Evolutionary conservation across 2,113 vertebrate genomes (phyloP), one percentile per base, ranked within the genome.

Genomic region (Carettochelys insculpta): DNA sequence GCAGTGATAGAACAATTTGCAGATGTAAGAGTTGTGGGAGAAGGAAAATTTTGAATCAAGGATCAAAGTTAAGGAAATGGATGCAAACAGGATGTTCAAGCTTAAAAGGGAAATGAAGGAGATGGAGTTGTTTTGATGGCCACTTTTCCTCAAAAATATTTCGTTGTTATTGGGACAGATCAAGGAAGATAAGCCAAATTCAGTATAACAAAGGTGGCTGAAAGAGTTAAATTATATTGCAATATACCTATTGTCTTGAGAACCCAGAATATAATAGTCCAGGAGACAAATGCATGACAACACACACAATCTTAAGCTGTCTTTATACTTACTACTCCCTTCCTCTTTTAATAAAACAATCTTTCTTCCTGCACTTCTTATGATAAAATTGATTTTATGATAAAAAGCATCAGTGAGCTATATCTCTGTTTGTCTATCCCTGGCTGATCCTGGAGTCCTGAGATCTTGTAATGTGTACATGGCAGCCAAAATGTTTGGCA

Each of bases 301-400:
- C 34, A n/a, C 54, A 68, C n/a, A 7, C 3, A 65, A 2, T 48
- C 58, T 50, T 80, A 91, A 51, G 19, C 11, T 0, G 0, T 20
- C 53, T 73, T 31, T 85, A 2, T 76, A 80, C n/a, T 19, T 87
- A 79, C 2, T 77, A 77, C 20, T 92, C 73, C 58, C 47, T 41
- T 85, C 4, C 50, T 84, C 5, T 31, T 90, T 87, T 48, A 83
- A 2, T 3, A 2, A 6, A 5, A 19, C 5, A 41, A 12, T 50
- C 25, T 56, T 93, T 71, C 80, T 27, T 73, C 65, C 45, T 22
- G 43, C 77, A 11, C 7, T 83, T 2, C 65, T 91, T 71, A 38
- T 38, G 34, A 19, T 11, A 86, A 65, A 5, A 47, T 2, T 58
- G 22, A 53, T 41, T 16, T 79, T 53, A 79, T 77, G 77, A 41